These are phyloP conservation scores for Galeopsomyia nigrocyanea DNA, from an alignment of 2,888 invertebrate genomes.

Conservation along the genomic window DNA sequence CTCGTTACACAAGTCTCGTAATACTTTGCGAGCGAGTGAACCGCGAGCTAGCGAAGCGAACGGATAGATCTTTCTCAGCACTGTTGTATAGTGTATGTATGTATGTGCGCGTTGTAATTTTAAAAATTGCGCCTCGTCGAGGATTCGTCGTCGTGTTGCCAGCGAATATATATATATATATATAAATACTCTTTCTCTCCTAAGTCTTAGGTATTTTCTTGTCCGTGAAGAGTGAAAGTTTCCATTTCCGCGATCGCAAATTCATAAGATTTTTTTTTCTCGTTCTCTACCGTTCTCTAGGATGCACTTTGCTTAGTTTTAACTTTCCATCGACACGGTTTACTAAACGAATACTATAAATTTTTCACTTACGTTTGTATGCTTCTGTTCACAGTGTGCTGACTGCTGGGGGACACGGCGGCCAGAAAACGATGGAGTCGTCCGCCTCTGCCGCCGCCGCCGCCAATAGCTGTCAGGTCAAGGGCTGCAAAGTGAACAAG, in stretches of 20 bases:
- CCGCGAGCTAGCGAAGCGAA: background rate
- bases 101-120: background rate
- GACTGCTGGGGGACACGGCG: slow-evolving; percentile 70
- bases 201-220: too few relatives aligned
- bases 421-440: slow-evolving; percentile 69
- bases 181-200: too few relatives aligned
- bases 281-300: too few relatives aligned
- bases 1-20: slow-evolving; percentile 27
- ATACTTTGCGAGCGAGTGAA: background rate
- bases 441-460: slow-evolving; percentile 50
- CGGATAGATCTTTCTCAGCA: too few relatives aligned
- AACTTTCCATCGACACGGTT: too few relatives aligned
- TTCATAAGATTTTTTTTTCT: too few relatives aligned
- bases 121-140: background rate
- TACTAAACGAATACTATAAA: background rate
- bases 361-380: background rate
- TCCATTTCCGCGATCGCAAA: too few relatives aligned
- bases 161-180: too few relatives aligned
- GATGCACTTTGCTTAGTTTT: too few relatives aligned
- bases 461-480: slow-evolving; percentile 59
- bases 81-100: too few relatives aligned
- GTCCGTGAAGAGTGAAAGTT: too few relatives aligned
- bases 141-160: background rate
- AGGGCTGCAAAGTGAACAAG: slow-evolving; percentile 47
- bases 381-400: slow-evolving; percentile 68